These are phyloP conservation scores for Dermolepida albohirtum DNA, from an alignment of 2,888 invertebrate genomes.

Conservation along the genomic window DNA sequence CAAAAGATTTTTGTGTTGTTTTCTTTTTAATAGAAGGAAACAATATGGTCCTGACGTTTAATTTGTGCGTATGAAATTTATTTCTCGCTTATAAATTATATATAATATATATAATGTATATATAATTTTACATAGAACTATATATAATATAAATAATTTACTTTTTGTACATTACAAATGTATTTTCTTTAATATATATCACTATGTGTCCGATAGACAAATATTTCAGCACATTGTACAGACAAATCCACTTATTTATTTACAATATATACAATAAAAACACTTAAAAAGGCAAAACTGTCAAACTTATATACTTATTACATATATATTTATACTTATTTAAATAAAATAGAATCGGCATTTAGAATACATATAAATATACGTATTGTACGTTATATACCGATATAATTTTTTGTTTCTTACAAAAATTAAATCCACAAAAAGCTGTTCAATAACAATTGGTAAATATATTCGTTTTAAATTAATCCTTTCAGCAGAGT, in stretches of 20 bases:
- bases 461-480: constrained; percentile 11
- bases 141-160: constrained; percentile 19
- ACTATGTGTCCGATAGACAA: constrained; percentile 27
- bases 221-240: constrained; percentile 22
- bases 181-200: neutral
- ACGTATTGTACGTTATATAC: constrained; percentile 10
- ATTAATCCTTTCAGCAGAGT: constrained; percentile 1
- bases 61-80: constrained; percentile 54
- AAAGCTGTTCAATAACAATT: constrained; percentile 15
- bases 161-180: constrained; percentile 29
- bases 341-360: constrained; percentile 19
- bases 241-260: constrained; percentile 42
- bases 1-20: constrained; percentile 13
- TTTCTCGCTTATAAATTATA: constrained; percentile 39
- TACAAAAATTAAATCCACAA: constrained; percentile 20
- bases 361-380: constrained; percentile 16
- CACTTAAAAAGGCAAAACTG: constrained; percentile 42
- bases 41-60: constrained; percentile 35
- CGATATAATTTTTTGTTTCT: constrained; percentile 8
- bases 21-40: constrained; percentile 1
- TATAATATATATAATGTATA: constrained; percentile 39
- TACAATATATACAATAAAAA: constrained; percentile 48
- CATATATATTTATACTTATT: neutral
- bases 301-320: constrained; percentile 5
- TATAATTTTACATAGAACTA: constrained; percentile 3